Base-by-base conservation (phyloP, 2,888 invertebrate species). In the Cepaea hortensis region DNA sequence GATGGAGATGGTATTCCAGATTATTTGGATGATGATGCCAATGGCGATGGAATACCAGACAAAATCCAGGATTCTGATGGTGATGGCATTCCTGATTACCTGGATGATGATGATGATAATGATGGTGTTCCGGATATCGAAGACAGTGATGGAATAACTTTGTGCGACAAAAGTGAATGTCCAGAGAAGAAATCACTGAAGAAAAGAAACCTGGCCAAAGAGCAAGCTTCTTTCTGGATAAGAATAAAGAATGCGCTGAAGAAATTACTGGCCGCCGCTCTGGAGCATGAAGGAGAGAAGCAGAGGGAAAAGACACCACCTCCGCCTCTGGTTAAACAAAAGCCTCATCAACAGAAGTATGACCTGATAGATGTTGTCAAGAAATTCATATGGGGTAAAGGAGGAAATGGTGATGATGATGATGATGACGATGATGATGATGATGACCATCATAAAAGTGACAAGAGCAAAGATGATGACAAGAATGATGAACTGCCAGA, bases 31-130 rank as follows among this genome's bases (percentile, higher is more conserved):
- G 87, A 89, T 15, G 91, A 93, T 88, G 90, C 88, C 55, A 91
- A 93, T 89, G 92, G 91, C 9, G 91, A 92, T 82, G 92, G 92
- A 48, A 90, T 91, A 46, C 91, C 89, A 13, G 90, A 93, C 85
- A 90, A 90, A 87, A 85, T 92, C 87, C 92, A 92, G 18, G 92
- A 92, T 88, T 89, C 89, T 23, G 92, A 93, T 88, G 91, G 91
- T n/a, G 92, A 93, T 89, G 93, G 93, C n/a, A 91, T 92, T 62
- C 92, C 92, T 0, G 92, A 93, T 87, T 87, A 91, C 70, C 77
- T 90, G 9, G 92, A 93, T 84, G 89, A 91, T 61, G 93, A 93
- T 81, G 91, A 89, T 75, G 92, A 93, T 82, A 90, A 90, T 23
- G 92, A 93, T 87, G 93, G 93, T 9, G 91, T 93, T 50, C 93